These are phyloP conservation scores for Lucilia cuprina DNA, from an alignment of 1,140 invertebrate species.

Conservation along the genomic window DNA sequence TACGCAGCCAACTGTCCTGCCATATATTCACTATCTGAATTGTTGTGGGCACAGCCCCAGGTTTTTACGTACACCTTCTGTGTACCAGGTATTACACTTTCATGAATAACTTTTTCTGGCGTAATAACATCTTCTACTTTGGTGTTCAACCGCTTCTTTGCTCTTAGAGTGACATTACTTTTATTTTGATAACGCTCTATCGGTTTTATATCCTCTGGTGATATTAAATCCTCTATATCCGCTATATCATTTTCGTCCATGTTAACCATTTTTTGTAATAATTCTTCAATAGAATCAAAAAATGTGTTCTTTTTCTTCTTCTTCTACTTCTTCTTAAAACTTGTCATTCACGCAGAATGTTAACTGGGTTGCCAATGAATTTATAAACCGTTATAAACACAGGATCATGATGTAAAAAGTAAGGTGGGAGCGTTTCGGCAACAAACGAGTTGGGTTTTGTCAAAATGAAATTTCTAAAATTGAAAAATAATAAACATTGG, in stretches of 20 bases:
- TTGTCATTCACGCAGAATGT: too few species aligned
- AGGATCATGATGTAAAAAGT: too few species aligned
- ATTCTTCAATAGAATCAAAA: background rate
- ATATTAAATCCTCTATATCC: slow-evolving; percentile 84
- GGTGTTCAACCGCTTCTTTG: slow-evolving; percentile 64
- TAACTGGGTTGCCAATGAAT: too few species aligned
- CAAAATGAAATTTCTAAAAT: too few species aligned
- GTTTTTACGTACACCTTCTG: slow-evolving; percentile 94
- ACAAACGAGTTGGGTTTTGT: too few species aligned
- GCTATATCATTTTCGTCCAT: slow-evolving; percentile 46
- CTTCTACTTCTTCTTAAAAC: too few species aligned
- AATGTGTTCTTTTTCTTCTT: too few species aligned
- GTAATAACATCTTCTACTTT: slow-evolving; percentile 39
- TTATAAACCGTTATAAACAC: too few species aligned
- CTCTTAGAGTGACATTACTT: slow-evolving; percentile 72
- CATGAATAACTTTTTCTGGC: slow-evolving; percentile 49
- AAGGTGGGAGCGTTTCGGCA: too few species aligned
- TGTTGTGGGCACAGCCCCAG: slow-evolving; percentile 98
- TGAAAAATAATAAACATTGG: too few species aligned
- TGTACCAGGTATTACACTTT: slow-evolving; percentile 83
- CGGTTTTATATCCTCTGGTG: slow-evolving; percentile 77
- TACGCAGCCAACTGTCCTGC: slow-evolving; percentile 87
- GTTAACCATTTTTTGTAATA: background rate
- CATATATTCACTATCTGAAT: slow-evolving; percentile 97
- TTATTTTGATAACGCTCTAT: slow-evolving; percentile 75